These are phyloP conservation scores for Plumapathes pennacea DNA, from an alignment of 92 coral and sea anemone species.

Conservation along the genomic window DNA sequence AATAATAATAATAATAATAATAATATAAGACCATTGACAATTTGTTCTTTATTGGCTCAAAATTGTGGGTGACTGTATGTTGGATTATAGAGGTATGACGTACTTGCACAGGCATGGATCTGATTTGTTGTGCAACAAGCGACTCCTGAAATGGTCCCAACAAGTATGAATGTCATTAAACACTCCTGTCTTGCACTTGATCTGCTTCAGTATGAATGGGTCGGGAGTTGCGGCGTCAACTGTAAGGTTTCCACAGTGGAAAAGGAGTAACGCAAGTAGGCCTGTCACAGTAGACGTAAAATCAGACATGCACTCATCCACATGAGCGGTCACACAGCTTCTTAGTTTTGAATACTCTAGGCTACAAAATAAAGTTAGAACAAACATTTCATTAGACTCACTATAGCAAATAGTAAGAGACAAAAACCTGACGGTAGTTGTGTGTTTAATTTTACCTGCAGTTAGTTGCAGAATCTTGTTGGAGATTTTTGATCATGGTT, in stretches of 20 bases:
- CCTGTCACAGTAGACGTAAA: constrained; percentile 2
- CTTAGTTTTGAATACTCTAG: constrained; percentile 8
- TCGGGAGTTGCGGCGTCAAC: constrained; percentile 17
- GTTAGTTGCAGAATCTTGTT: constrained; percentile 8
- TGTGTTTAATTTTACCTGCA: constrained; percentile 14
- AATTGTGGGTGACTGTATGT: no score
- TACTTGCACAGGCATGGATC: constrained; percentile 30
- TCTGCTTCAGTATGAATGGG: constrained; percentile 11
- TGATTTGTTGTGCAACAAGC: constrained; percentile 1
- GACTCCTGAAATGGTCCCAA: constrained; percentile 12
- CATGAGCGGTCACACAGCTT: constrained; percentile 3
- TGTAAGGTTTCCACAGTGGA: constrained; percentile 20
- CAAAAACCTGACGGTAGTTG: background rate
- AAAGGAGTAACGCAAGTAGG: constrained; percentile 4
- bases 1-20: no score
- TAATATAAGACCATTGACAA: no score
- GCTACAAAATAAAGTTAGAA: background rate
- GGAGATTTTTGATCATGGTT: constrained; percentile 7
- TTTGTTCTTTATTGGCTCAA: no score
- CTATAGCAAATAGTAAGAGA: background rate
- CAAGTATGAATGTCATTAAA: constrained; percentile 8
- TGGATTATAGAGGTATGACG: background rate
- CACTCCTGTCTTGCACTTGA: constrained; percentile 16
- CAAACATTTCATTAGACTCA: background rate
- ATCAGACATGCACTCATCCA: constrained; percentile 5